Conservation (phyloP, 2,888 invertebrate genomes). For the Lasioglossum malachurum region DNA sequence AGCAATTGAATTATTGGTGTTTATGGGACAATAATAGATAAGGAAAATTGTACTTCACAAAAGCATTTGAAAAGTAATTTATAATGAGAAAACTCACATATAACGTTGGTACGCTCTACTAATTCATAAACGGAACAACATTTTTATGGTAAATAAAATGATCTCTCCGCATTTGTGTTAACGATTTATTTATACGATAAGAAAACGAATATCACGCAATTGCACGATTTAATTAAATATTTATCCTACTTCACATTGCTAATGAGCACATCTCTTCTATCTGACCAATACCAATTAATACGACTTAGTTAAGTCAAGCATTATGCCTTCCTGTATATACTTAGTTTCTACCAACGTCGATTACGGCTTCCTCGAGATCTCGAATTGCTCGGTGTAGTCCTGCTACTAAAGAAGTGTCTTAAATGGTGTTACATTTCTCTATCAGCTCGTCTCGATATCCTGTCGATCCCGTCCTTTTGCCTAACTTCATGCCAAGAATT, state of each 20-base stretch:
- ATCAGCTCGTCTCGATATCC: constrained; percentile 33
- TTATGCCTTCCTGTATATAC: not conserved
- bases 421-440: constrained; percentile 39
- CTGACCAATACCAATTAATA: not conserved
- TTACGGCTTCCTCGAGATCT: constrained; percentile 14
- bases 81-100: not conserved
- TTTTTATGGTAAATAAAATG: not conserved
- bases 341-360: not conserved
- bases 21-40: not conserved
- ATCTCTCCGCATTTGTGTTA: not conserved
- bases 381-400: constrained; percentile 7
- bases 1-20: not conserved
- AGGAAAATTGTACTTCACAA: not conserved
- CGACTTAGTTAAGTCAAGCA: not conserved
- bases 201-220: not conserved
- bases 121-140: not conserved
- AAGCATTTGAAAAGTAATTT: not conserved
- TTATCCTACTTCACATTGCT: not conserved
- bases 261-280: not conserved
- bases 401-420: not conserved
- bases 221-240: not conserved
- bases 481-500: constrained; percentile 37
- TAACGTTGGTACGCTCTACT: not conserved
- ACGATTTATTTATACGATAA: not conserved
- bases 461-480: constrained; percentile 17